phyloP scores from a whole-genome alignment of 2,888 invertebrate genomes.

The Perithous albicinctus region DNA sequence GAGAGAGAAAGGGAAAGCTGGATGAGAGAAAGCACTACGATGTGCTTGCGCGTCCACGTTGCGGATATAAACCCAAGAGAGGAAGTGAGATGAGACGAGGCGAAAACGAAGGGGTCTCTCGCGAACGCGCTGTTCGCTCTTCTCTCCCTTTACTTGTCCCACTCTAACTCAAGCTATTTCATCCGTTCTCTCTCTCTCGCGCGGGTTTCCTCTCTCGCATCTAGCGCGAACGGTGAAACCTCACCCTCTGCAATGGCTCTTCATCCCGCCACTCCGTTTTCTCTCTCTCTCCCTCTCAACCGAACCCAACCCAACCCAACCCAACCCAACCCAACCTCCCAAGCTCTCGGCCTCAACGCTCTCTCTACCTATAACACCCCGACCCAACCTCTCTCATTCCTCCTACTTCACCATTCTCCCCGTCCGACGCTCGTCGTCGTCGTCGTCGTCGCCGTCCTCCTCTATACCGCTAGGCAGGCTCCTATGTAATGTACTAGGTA shows the following conservation, averaged over 20 bases:
- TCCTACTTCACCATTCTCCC: conserved; percentile 60
- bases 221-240: conserved; percentile 55
- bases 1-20: conserved; percentile 14
- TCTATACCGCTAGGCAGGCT: conserved; percentile 67
- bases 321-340: conserved; percentile 13
- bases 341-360: conserved; percentile 52
- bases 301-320: conserved; percentile 57
- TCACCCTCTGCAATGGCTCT: conserved; percentile 60
- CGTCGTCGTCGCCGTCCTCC: conserved; percentile 58
- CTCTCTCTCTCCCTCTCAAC: no score
- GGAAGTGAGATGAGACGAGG: conserved; percentile 42
- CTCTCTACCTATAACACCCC: conserved; percentile 50
- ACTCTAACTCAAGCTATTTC: conserved; percentile 39
- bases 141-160: conserved; percentile 68
- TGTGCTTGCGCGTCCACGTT: conserved; percentile 62
- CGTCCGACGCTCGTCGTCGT: conserved; percentile 49
- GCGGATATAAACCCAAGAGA: conserved; percentile 60
- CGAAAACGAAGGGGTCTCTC: conserved; percentile 60
- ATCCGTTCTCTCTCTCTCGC: conserved; percentile 53
- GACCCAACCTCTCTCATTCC: conserved; percentile 14
- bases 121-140: conserved; percentile 73
- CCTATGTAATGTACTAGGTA: conserved; percentile 77
- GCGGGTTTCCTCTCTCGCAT: conserved; percentile 56
- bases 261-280: conserved; percentile 59
- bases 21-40: conserved; percentile 58